Evolutionary conservation across 2,113 vertebrate species (phyloP).

Genomic region (Candoia aspera): DNA sequence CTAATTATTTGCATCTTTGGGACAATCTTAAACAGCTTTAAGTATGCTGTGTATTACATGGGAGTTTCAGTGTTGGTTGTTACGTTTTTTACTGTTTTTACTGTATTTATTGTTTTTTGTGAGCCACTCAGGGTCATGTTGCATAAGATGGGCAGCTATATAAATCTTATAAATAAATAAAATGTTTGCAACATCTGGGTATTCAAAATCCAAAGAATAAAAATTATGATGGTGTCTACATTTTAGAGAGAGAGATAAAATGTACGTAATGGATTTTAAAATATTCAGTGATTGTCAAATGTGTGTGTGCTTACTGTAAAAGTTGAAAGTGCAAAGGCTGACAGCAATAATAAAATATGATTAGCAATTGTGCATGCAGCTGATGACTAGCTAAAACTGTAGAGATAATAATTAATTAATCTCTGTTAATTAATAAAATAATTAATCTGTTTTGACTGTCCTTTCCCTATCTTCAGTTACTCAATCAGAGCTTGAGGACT

Average conservation of each 20-base stretch:
- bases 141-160: background rate
- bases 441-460: background rate
- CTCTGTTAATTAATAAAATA: background rate
- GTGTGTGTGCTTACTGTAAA: background rate
- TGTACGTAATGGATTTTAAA: background rate
- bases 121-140: background rate
- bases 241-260: background rate
- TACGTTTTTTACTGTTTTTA: background rate
- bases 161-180: background rate
- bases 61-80: background rate
- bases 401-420: background rate
- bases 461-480: background rate
- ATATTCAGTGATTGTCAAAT: background rate
- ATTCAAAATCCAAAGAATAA: background rate
- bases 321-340: background rate
- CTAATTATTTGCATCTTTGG: background rate
- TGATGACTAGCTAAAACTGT: background rate
- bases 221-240: too few relatives aligned
- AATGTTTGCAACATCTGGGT: background rate
- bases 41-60: background rate
- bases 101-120: background rate
- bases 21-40: background rate
- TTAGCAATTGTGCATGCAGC: background rate
- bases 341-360: background rate
- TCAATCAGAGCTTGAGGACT: too few relatives aligned